Evolutionary conservation across 2,797 vertebrate species (phyloP), one percentile per base, ranked within the genome.

Genomic region (Karalla daura): DNA sequence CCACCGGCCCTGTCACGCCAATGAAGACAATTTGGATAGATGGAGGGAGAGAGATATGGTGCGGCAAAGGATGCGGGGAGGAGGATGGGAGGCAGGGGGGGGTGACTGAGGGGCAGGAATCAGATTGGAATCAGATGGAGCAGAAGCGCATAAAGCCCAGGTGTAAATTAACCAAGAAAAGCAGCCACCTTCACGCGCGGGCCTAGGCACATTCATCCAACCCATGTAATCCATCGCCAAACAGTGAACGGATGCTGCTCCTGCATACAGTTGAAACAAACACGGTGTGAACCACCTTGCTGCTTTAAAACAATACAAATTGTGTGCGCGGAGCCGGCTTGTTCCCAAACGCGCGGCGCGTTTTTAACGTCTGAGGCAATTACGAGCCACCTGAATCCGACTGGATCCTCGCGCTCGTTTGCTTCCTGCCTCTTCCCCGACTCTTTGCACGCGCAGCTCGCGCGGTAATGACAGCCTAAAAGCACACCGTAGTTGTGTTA

Each of bases 21-120:
- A 92, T 90, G 87, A 88, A 82, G 90, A 86, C 76, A 83, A 92
- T 93, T 87, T 91, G 89, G 92, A 92, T 89, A 90, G 90, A 92
- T 92, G 83, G 84, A 82, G 80, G 78, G 82, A 59, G 64, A 83
- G 81, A 84, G 93, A 92, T 91, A 91, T 82, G 86, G 78, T 77
- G 86, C 88, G 82, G 69, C 35, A 56, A 46, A 73, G 76, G 81
- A 80, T 73, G 70, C 58, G 71, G 69, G 81, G 59, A 80, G 71
- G n/a, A 11, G 28, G 46, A 18, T 56, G 52, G 67, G 46, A 47
- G 67, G 27, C n/a, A n/a, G n/a, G n/a, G n/a, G 35, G 18, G 55
- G 74, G 60, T 15, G 71, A 66, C 21, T 58, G 62, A 77, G 56
- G 50, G 61, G 59, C 47, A 71, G 59, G 45, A 76, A 86, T 84